phyloP scores from a whole-genome alignment of 1,140 invertebrate species.

The Antheraea mylitta region DNA sequence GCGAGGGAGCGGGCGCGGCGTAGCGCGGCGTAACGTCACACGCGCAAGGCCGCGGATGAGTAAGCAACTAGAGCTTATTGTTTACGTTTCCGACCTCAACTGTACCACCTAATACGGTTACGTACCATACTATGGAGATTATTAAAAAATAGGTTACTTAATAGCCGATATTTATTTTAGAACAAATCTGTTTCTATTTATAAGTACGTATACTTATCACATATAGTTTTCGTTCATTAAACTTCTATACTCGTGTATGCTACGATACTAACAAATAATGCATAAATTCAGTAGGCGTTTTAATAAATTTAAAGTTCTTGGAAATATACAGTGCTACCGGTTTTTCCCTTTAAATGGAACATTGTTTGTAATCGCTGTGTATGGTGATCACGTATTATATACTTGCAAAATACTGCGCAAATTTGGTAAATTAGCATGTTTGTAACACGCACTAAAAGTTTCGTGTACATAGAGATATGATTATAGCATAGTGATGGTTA shows the following conservation, averaged over 20 bases:
- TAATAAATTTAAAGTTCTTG: slow-evolving; percentile 9
- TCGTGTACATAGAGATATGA: background rate
- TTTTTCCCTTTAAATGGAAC: slow-evolving; percentile 17
- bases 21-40: slow-evolving; percentile 45
- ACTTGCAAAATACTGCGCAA: slow-evolving; percentile 12
- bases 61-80: slow-evolving; percentile 32
- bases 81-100: slow-evolving; percentile 30
- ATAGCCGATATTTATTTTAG: background rate
- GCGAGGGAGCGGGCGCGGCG: slow-evolving; percentile 20
- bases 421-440: slow-evolving; percentile 22
- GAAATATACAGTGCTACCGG: slow-evolving; percentile 15
- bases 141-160: background rate
- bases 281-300: slow-evolving; percentile 26
- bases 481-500: no score
- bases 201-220: no score
- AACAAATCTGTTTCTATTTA: background rate
- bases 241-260: slow-evolving; percentile 1
- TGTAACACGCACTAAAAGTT: slow-evolving; percentile 21
- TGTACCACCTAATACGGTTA: slow-evolving; percentile 13
- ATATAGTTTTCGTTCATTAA: background rate
- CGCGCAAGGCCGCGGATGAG: slow-evolving; percentile 52
- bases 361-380: slow-evolving; percentile 9
- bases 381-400: slow-evolving; percentile 27
- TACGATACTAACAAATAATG: background rate
- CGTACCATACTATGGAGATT: background rate